Percentiles rank a stretch among this genome's conserved stretches.
phyloP scores from a whole-genome alignment of 64 coral and sea anemone genomes.

The Astreopora myriophthalma region DNA sequence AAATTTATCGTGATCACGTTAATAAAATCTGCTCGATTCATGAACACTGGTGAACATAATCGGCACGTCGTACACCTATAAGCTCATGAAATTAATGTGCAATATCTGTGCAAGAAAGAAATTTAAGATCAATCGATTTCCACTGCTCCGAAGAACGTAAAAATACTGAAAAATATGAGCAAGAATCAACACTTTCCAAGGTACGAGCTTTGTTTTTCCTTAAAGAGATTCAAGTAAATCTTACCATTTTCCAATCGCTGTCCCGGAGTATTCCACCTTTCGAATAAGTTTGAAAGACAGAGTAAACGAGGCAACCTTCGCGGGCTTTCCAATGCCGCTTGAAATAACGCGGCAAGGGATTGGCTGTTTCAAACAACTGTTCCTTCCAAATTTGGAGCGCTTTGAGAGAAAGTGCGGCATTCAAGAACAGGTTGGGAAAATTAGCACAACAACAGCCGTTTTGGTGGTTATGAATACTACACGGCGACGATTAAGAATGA shows the following conservation, averaged over 20 bases:
- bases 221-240: not conserved
- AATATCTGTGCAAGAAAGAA: too few species aligned
- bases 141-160: too few species aligned
- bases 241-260: not conserved
- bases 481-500: not conserved
- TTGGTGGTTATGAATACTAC: not conserved
- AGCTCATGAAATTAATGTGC: too few species aligned
- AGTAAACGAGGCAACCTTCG: not conserved
- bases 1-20: too few species aligned
- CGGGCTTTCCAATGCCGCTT: not conserved
- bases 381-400: not conserved
- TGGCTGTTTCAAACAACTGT: not conserved
- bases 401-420: not conserved
- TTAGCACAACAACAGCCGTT: not conserved
- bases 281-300: not conserved
- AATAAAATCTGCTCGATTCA: too few species aligned
- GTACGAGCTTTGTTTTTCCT: too few species aligned
- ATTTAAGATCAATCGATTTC: too few species aligned
- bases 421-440: not conserved
- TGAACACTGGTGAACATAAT: too few species aligned
- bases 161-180: too few species aligned
- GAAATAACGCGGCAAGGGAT: not conserved
- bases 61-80: too few species aligned
- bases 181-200: too few species aligned
- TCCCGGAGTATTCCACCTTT: not conserved